Evolutionary conservation across 2,888 invertebrate species (phyloP).

Genomic region (Diabrotica balteata): DNA sequence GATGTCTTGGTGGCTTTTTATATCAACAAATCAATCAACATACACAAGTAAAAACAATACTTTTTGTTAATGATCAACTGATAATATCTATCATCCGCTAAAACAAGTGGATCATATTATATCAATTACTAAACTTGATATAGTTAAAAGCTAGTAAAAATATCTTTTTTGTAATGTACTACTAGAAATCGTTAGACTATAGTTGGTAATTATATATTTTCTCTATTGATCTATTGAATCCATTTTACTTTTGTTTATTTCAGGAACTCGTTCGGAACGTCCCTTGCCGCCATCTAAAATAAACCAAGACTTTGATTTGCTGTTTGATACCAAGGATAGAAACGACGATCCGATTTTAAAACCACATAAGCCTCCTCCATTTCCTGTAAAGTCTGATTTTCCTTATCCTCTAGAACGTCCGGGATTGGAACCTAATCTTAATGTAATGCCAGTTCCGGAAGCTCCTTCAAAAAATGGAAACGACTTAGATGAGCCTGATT

Average conservation of each 20-base stretch:
- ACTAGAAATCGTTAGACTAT: no score
- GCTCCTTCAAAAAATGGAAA: constrained; percentile 54
- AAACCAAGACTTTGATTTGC: constrained; percentile 56
- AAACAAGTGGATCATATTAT: no score
- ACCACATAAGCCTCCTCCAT: constrained; percentile 55
- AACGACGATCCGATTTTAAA: constrained; percentile 59
- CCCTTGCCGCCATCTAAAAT: constrained; percentile 58
- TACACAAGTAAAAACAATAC: no score
- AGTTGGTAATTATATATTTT: no score
- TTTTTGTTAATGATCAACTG: no score
- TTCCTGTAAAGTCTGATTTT: constrained; percentile 65
- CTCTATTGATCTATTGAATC: no score
- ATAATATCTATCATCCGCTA: no score
- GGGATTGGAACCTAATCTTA: constrained; percentile 57
- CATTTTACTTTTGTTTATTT: not conserved
- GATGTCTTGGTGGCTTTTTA: no score
- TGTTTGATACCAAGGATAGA: constrained; percentile 56
- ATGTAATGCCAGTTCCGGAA: constrained; percentile 53
- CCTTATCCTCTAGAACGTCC: constrained; percentile 72
- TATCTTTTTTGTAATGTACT: no score
- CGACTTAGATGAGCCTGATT: constrained; percentile 46
- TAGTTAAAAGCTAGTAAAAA: no score
- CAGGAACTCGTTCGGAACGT: constrained; percentile 62
- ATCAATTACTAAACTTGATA: no score
- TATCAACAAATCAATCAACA: no score